phyloP scores from a whole-genome alignment of 2,797 vertebrate species.

The Gymnodraco acuticeps region DNA sequence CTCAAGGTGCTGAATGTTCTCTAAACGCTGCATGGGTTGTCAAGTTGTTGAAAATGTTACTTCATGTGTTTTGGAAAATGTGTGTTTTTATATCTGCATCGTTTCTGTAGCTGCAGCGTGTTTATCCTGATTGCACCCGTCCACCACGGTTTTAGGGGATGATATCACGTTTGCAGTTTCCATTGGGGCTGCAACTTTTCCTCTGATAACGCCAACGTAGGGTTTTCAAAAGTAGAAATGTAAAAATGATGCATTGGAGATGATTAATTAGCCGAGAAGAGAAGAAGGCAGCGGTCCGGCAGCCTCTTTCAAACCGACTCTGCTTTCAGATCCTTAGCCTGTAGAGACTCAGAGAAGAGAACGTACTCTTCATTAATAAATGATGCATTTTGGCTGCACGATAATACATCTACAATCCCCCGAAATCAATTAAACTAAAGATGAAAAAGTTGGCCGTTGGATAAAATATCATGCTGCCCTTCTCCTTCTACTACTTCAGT shows the following conservation, averaged over 20 bases:
- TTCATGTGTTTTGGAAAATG: too few species aligned
- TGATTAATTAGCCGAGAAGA: conserved; percentile 23
- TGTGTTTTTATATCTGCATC: too few species aligned
- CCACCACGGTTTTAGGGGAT: too few species aligned
- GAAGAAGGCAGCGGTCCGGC: conserved; percentile 32
- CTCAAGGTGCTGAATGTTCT: too few species aligned
- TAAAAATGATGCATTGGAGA: neutral
- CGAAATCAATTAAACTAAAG: neutral
- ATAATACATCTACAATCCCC: conserved; percentile 2
- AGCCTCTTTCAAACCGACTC: neutral
- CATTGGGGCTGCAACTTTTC: neutral
- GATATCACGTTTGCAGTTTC: neutral
- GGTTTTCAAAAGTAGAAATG: conserved; percentile 9
- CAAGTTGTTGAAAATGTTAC: too few species aligned
- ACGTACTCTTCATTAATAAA: conserved; percentile 1
- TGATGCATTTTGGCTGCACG: neutral
- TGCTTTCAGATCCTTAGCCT: conserved; percentile 41
- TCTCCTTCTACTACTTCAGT: neutral
- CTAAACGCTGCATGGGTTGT: too few species aligned
- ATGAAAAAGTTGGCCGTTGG: conserved; percentile 8
- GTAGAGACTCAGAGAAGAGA: neutral
- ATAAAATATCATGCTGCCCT: neutral
- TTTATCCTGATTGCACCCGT: too few species aligned
- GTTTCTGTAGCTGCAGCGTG: too few species aligned
- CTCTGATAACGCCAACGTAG: conserved; percentile 1